Conservation (phyloP, 2,888 invertebrate genomes). For the Amblyjoppa proteus region DNA sequence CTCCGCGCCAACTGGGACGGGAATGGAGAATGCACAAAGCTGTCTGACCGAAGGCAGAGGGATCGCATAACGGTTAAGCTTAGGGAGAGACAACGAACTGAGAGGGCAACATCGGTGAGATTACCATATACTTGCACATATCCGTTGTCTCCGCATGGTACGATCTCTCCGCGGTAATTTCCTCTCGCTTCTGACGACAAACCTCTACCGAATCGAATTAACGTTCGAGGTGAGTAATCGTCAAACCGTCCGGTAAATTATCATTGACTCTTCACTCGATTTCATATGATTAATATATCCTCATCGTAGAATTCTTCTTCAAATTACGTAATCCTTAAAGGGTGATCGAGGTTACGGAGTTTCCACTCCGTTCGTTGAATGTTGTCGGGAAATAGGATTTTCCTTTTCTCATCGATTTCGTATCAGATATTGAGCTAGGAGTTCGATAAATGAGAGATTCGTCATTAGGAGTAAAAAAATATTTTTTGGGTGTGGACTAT, state of each 20-base stretch:
- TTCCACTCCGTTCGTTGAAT: not conserved
- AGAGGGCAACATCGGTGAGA: constrained; percentile 8
- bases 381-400: not conserved
- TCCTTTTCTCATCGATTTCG: not conserved
- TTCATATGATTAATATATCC: constrained; percentile 3
- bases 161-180: constrained; percentile 51
- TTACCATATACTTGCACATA: not conserved
- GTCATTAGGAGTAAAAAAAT: too few relatives aligned
- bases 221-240: constrained; percentile 39
- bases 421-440: not conserved
- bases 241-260: not conserved
- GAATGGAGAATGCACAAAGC: constrained; percentile 72
- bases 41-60: constrained; percentile 54
- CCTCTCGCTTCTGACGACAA: constrained; percentile 44
- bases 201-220: constrained; percentile 35
- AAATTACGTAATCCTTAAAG: not conserved
- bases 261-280: constrained; percentile 28
- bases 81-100: constrained; percentile 1
- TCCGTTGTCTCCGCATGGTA: not conserved
- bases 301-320: not conserved
- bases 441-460: not conserved
- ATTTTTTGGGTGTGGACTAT: too few relatives aligned
- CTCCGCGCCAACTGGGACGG: constrained; percentile 53
- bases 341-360: not conserved
- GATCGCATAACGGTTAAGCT: constrained; percentile 34